Percentiles rank a stretch among this genome's conserved stretches.
Evolutionary conservation across 2,113 vertebrate species (phyloP).

Genomic region (Puntigrus tetrazona): DNA sequence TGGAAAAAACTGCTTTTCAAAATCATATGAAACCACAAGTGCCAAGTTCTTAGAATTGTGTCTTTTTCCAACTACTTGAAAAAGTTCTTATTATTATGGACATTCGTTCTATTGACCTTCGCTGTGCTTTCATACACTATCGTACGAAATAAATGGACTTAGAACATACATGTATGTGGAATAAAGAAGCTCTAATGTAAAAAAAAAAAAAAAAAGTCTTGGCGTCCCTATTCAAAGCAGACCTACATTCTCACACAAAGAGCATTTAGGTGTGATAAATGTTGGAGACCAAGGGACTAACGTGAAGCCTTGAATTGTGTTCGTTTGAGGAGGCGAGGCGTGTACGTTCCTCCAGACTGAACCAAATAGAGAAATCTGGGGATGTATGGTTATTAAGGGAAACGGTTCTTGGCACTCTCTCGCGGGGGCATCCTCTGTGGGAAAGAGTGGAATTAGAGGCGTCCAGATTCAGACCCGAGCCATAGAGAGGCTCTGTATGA

Average conservation of each 20-base stretch:
- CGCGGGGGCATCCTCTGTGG: slow-evolving; percentile 47
- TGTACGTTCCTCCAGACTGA: slow-evolving; percentile 10
- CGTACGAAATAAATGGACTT: background rate
- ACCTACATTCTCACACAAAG: slow-evolving; percentile 32
- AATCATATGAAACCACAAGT: background rate
- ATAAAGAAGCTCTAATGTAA: background rate
- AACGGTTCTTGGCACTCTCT: slow-evolving; percentile 47
- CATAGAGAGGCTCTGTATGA: slow-evolving; percentile 60
- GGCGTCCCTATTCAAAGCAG: slow-evolving; percentile 8
- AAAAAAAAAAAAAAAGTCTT: background rate
- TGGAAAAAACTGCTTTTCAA: background rate
- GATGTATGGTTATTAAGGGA: slow-evolving; percentile 38
- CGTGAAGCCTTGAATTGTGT: slow-evolving; percentile 29
- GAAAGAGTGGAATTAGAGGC: slow-evolving; percentile 50
- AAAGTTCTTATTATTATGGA: background rate
- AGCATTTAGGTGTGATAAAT: slow-evolving; percentile 32
- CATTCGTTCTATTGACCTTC: background rate
- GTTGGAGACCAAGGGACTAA: slow-evolving; percentile 25
- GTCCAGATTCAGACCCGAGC: slow-evolving; percentile 45
- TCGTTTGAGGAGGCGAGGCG: slow-evolving; percentile 40
- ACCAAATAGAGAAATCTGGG: slow-evolving; percentile 40
- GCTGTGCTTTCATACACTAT: background rate
- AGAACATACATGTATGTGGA: background rate
- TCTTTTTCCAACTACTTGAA: background rate
- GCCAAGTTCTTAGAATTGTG: background rate